Base-by-base conservation (phyloP, 1,140 invertebrate genomes). In the Zaprionus nigranus region DNA sequence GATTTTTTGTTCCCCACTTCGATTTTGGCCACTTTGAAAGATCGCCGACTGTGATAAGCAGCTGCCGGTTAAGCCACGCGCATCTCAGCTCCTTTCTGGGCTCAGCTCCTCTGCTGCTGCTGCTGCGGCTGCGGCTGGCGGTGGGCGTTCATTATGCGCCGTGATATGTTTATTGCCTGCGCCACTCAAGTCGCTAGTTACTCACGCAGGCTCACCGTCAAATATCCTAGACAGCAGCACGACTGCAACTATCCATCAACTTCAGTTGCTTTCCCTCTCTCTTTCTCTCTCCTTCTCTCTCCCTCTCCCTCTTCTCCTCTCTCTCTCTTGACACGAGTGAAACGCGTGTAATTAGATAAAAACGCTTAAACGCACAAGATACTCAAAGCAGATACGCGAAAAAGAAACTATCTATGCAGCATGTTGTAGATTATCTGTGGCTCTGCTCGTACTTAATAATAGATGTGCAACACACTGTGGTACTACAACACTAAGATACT, bases 291-390 rank as follows among this genome's bases (percentile, higher is more conserved):
- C 22, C 9, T 36, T 64, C 13, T 34, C 12, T 38, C n/a, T 11
- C 2, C 9, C 24, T 61, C 59, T 30, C 4, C 26, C 5, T 7
- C 5, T 22, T 17, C 30, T 12, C 30, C 9, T 1, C 5, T 3
- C 17, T 30, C 5, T 20, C 22, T 13, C 60, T 36, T 9, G 60
- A 82, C 82, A 85, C 80, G 40, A 71, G 79, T 54, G 68, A 62
- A 81, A 85, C 75, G 71, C 82, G 75, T 85, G 82, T 85, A 82
- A 76, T 80, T 85, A 80, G 82, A 85, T 82, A 85, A 85, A 78
- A 82, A 80, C 78, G 70, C 81, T 80, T 85, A 85, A 82, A 80
- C 68, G 64, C 68, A 68, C 72, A 49, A 77, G 78, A 79, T 75
- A 79, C 67, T 57, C 51, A 17, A 22, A 12, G 7, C 36, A 73